phyloP scores from a whole-genome alignment of 2,888 invertebrate species.

The Agonopterix heracliana region DNA sequence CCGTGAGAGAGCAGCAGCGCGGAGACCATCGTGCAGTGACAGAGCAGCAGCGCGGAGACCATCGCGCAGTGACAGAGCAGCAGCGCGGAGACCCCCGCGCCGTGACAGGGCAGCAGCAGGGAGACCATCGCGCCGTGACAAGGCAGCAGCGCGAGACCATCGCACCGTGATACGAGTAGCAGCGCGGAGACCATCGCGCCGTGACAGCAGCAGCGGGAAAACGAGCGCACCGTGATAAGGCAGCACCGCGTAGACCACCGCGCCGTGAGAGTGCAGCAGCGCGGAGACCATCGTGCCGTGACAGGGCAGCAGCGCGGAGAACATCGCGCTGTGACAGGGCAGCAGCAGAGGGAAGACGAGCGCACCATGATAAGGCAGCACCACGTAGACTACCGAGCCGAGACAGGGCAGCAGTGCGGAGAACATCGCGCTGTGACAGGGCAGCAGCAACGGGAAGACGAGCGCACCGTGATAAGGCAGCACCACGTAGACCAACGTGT shows the following conservation, averaged over 20 bases:
- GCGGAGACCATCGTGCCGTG: neutral
- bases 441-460: neutral
- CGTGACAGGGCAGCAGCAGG: constrained; percentile 3
- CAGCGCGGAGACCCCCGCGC: neutral
- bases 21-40: neutral
- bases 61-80: neutral
- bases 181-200: neutral
- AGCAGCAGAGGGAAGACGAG: neutral
- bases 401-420: neutral
- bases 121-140: constrained; percentile 1
- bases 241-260: neutral
- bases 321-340: neutral
- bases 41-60: neutral
- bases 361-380: neutral
- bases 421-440: neutral
- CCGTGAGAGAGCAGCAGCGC: constrained; percentile 4
- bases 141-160: constrained; percentile 1
- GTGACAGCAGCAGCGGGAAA: constrained; percentile 6
- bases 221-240: neutral
- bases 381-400: neutral
- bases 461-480: constrained; percentile 2
- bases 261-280: constrained; percentile 1
- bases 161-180: neutral
- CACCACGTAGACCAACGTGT: neutral
- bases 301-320: constrained; percentile 1